Evolutionary conservation across 2,113 vertebrate species (phyloP).

Genomic region (Bubo bubo): DNA sequence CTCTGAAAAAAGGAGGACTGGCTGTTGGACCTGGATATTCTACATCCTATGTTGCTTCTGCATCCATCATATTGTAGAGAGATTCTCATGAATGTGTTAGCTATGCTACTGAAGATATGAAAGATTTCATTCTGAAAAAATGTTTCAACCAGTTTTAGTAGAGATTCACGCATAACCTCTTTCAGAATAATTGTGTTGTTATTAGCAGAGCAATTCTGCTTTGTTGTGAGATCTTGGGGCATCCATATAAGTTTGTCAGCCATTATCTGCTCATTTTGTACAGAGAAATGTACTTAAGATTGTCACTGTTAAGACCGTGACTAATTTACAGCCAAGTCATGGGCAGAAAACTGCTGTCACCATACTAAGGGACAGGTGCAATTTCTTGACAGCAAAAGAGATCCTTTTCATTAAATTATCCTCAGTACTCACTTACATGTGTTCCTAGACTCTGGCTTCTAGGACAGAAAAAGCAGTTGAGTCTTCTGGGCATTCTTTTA

Average conservation of each 20-base stretch:
- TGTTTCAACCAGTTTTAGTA: not conserved
- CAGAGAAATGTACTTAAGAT: not conserved
- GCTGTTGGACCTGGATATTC: not conserved
- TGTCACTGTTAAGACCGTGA: not conserved
- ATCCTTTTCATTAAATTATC: not conserved
- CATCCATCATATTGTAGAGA: not conserved
- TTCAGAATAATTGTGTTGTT: not conserved
- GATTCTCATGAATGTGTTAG: not conserved
- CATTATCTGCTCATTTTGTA: not conserved
- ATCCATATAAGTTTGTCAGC: not conserved
- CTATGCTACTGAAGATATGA: not conserved
- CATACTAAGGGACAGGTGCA: not conserved
- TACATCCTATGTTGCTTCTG: not conserved
- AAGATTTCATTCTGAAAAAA: not conserved
- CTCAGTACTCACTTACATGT: rapidly evolving
- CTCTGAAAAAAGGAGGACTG: not conserved
- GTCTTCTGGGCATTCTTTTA: not conserved
- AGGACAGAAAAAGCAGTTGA: not conserved
- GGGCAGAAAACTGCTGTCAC: not conserved
- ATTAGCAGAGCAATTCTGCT: not conserved
- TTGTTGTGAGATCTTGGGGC: not conserved
- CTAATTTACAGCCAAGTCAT: not conserved
- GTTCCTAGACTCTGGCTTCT: not conserved
- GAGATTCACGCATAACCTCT: not conserved
- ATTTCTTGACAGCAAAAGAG: not conserved